phyloP scores from a whole-genome alignment of 2,113 vertebrate genomes.

The Chloroceryle aenea region DNA sequence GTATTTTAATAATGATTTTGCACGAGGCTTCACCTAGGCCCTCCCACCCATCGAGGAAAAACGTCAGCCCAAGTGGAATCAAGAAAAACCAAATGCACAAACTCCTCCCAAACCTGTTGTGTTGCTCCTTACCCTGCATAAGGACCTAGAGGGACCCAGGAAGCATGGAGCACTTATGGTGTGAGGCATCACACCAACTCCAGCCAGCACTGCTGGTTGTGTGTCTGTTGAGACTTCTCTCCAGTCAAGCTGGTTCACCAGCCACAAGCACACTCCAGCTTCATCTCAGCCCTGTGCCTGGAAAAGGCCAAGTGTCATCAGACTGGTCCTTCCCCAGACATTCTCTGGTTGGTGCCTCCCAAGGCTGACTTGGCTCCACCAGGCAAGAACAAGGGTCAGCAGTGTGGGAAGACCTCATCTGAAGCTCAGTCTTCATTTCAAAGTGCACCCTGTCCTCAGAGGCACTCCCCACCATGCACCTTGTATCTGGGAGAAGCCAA shows the following conservation, averaged over 20 bases:
- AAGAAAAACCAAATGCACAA: not conserved
- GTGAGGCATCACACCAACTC: not conserved
- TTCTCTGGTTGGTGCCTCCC: accelerated
- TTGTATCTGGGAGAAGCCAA: not conserved
- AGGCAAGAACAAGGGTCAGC: accelerated
- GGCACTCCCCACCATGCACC: not conserved
- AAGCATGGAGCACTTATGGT: accelerated
- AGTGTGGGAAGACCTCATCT: not conserved
- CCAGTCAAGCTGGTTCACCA: not conserved
- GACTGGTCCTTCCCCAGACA: not conserved
- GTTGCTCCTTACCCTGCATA: not conserved
- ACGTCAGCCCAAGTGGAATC: not conserved
- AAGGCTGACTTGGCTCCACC: not conserved
- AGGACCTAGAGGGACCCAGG: not conserved
- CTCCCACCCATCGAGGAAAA: not conserved
- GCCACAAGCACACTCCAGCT: not conserved
- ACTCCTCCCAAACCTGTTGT: constrained; percentile 8
- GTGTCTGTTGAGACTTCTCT: accelerated
- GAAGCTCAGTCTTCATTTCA: not conserved
- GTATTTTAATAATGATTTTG: constrained; percentile 48
- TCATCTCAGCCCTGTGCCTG: not conserved
- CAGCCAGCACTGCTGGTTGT: not conserved
- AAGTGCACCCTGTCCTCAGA: not conserved
- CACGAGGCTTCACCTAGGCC: not conserved
- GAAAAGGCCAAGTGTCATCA: not conserved